Evolutionary conservation across 2,113 vertebrate species (phyloP).

Genomic region (Lamprologus callipterus): DNA sequence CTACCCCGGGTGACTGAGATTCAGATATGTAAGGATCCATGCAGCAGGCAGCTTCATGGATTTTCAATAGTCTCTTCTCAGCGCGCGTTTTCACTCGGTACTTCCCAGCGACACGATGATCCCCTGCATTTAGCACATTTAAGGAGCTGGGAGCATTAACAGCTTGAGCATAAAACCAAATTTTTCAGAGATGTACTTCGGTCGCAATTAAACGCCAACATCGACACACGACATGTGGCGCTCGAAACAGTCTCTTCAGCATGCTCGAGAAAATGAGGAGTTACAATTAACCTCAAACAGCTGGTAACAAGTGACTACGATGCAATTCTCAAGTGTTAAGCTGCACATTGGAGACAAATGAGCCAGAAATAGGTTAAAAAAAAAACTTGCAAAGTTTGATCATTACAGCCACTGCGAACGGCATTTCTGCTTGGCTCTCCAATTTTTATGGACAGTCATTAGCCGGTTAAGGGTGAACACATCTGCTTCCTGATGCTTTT

Average conservation of each 20-base stretch:
- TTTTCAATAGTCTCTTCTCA: conserved; percentile 51
- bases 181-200: not conserved
- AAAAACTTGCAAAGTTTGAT: conserved; percentile 18
- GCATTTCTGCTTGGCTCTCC: conserved; percentile 2
- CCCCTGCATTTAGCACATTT: conserved; percentile 5
- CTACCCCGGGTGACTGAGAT: conserved; percentile 15
- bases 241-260: not conserved
- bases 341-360: conserved; percentile 26
- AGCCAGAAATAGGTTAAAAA: conserved; percentile 33
- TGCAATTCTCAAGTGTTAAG: conserved; percentile 28
- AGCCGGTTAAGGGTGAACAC: conserved; percentile 38
- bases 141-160: not conserved
- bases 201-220: not conserved
- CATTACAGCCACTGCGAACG: not conserved
- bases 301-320: conserved; percentile 18
- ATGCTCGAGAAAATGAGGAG: not conserved
- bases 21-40: conserved; percentile 15
- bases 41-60: conserved; percentile 31
- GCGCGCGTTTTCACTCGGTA: conserved; percentile 36
- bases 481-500: conserved; percentile 36
- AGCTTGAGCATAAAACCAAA: not conserved
- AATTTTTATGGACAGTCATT: conserved; percentile 23
- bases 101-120: conserved; percentile 32
- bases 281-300: conserved; percentile 34
- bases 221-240: not conserved